Evolutionary conservation across 2,113 vertebrate species (phyloP), one percentile per base, ranked within the genome.

Genomic region (Oxyruncus cristatus): DNA sequence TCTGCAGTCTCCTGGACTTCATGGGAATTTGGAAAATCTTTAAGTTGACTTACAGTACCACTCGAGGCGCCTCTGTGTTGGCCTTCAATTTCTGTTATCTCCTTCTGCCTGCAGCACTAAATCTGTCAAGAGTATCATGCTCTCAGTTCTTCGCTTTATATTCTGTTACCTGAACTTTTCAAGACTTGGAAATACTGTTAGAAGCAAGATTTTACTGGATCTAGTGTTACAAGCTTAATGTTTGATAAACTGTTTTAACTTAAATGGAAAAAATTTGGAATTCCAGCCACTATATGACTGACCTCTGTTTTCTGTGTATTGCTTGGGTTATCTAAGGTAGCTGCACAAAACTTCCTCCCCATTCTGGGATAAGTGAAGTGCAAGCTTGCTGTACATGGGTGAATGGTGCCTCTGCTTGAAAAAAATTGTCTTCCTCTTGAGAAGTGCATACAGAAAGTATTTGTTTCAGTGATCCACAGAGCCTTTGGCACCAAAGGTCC

Each of bases 321-420:
- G 17, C 44, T 90, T 82, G 37, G 18, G 35, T 81, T 74, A 27
- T 33, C 27, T 44, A 18, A 27, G 18, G 22, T 35, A 74, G 30
- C 8, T 88, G 50, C 44, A 20, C 55, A 58, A 52, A 46, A 71
- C 75, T 83, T 81, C 32, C 14, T 85, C 11, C 28, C 15, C 52
- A 35, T 59, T 70, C 27, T 81, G 26, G 18, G 30, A 73, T 30
- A 83, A 59, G 28, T 44, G 56, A 79, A 63, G 11, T 52, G 23
- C 0, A 0, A 59, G 6, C 37, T 81, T 0, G 1, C 6, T 26
- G 28, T 33, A 42, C 2, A 9, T 52, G 44, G 7, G 4, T 47
- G 11, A 23, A 35, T 4, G 0, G 4, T 70, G 35, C 10, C 68
- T 2, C 3, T 53, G 11, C 19, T 24, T 78, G 50, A 63, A 88